phyloP scores from a whole-genome alignment of 2,888 invertebrate genomes.

The Odontothrips loti region DNA sequence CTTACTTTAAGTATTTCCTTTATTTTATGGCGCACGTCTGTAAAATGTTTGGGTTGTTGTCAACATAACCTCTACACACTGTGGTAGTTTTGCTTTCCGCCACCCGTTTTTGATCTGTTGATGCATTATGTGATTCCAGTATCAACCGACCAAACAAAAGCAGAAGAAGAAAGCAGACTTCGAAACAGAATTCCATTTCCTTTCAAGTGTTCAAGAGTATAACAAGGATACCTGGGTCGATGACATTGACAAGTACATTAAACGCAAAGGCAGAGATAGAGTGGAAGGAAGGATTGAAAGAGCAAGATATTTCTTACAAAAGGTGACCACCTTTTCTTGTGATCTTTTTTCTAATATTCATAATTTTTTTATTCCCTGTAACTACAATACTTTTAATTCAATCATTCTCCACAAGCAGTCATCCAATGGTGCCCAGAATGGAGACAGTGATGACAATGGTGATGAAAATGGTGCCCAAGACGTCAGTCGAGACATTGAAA shows the following conservation, averaged over 20 bases:
- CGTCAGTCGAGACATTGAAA: slow-evolving; percentile 54
- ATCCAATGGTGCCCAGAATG: slow-evolving; percentile 42
- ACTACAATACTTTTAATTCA: not conserved
- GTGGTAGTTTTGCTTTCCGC: not conserved
- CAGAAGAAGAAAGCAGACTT: slow-evolving; percentile 69
- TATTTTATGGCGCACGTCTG: not conserved
- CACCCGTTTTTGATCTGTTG: slow-evolving; percentile 31
- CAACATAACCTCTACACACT: not conserved
- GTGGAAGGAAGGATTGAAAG: slow-evolving; percentile 79
- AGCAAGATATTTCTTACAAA: slow-evolving; percentile 51
- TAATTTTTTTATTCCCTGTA: slow-evolving; percentile 13
- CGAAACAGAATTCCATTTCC: slow-evolving; percentile 76
- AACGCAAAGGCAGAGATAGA: slow-evolving; percentile 72
- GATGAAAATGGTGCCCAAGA: slow-evolving; percentile 52
- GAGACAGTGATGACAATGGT: slow-evolving; percentile 48
- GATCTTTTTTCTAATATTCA: not conserved
- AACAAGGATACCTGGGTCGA: slow-evolving; percentile 72
- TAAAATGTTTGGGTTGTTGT: not conserved
- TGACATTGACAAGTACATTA: slow-evolving; percentile 71
- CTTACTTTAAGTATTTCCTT: not conserved
- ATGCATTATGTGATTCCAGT: slow-evolving; percentile 52
- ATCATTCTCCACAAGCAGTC: not conserved
- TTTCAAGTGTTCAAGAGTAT: slow-evolving; percentile 70
- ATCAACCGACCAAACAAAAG: slow-evolving; percentile 77
- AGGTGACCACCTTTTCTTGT: slow-evolving; percentile 48